Conservation (phyloP, 2,113 vertebrate species). For the Columba livia region DNA sequence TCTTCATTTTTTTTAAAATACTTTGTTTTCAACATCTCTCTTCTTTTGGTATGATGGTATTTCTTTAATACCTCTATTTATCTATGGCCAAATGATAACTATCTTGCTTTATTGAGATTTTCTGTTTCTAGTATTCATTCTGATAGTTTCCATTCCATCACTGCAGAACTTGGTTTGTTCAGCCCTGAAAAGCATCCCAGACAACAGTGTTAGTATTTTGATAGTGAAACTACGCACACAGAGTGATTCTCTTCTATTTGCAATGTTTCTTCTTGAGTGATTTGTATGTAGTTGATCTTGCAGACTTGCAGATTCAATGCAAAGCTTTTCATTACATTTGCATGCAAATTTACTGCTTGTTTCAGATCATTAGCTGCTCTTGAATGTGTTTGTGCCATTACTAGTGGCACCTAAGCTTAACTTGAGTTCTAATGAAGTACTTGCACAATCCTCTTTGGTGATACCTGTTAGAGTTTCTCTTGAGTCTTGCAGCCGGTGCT, state of each 20-base stretch:
- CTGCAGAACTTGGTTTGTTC: not conserved
- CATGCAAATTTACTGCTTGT: slow-evolving; percentile 12
- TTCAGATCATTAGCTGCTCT: slow-evolving; percentile 36
- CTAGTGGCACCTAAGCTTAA: slow-evolving; percentile 6
- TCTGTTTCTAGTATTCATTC: not conserved
- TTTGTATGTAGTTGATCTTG: slow-evolving; percentile 6
- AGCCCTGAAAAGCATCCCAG: not conserved
- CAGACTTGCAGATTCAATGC: slow-evolving; percentile 11
- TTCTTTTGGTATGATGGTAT: not conserved
- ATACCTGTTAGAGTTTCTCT: not conserved
- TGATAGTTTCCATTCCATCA: not conserved
- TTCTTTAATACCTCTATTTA: not conserved
- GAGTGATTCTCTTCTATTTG: not conserved
- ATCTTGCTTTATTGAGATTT: not conserved
- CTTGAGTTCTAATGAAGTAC: slow-evolving; percentile 10
- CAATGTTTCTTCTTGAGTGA: slow-evolving; percentile 11
- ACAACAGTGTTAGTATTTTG: not conserved
- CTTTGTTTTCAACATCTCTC: not conserved
- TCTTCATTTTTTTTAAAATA: not conserved
- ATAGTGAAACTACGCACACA: not conserved
- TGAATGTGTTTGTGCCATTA: slow-evolving; percentile 28
- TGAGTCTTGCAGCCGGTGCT: not conserved
- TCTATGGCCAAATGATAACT: not conserved
- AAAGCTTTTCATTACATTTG: slow-evolving; percentile 27
- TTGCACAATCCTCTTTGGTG: slow-evolving; percentile 17